Evolutionary conservation across 2,888 invertebrate species (phyloP).

Genomic region (Dyspetes luteomarginatus): DNA sequence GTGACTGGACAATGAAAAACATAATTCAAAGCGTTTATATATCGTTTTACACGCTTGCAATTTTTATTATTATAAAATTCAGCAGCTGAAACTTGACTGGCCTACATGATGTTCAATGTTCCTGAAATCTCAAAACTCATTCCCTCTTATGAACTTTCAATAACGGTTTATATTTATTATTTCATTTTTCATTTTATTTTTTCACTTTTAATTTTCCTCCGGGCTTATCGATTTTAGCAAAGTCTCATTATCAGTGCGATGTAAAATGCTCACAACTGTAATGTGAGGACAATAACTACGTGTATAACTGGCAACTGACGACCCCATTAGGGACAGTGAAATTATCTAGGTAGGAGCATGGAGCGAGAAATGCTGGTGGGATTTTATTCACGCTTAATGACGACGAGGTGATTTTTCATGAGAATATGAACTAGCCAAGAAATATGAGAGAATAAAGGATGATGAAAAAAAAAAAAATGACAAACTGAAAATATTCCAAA

Average conservation of each 20-base stretch:
- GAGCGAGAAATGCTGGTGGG: not conserved
- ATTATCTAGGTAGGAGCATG: not conserved
- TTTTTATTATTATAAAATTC: too few species aligned
- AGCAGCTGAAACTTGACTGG: too few species aligned
- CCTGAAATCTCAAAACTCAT: too few species aligned
- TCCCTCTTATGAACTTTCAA: too few species aligned
- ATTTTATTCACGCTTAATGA: slow-evolving; percentile 36
- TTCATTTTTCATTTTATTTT: too few species aligned
- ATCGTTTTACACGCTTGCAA: too few species aligned
- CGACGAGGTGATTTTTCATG: slow-evolving; percentile 12
- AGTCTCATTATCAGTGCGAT: not conserved
- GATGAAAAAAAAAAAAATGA: slow-evolving; percentile 6
- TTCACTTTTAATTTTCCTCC: not conserved
- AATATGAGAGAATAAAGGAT: not conserved
- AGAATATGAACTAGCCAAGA: not conserved
- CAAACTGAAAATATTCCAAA: not conserved
- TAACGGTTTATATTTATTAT: too few species aligned
- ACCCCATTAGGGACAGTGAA: not conserved
- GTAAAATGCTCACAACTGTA: not conserved
- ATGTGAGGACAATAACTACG: not conserved
- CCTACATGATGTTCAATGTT: too few species aligned
- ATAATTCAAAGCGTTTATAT: too few species aligned
- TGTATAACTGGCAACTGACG: not conserved
- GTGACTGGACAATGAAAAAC: too few species aligned
- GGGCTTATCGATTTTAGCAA: not conserved